Evolutionary conservation across 2,113 vertebrate genomes (phyloP), one percentile per base, ranked within the genome.

Genomic region (Tetrax tetrax): DNA sequence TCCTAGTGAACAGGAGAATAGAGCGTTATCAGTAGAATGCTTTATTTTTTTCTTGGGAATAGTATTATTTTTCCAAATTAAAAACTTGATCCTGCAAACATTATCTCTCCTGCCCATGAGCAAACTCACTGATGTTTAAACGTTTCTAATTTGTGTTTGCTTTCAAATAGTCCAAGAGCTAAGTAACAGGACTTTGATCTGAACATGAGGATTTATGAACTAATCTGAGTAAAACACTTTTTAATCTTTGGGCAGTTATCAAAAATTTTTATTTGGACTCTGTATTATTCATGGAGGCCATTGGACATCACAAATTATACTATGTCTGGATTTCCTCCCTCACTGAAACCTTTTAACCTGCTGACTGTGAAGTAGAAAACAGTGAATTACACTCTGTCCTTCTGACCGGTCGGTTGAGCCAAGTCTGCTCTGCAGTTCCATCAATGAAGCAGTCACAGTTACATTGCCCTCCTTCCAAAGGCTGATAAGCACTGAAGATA

Each of bases 1-100:
- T 61, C n/a, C 20, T 54, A 53, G 38, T 65, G 43, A 91, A 43
- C 2, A 3, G n/a, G 38, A 76, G 8, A 92, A 89, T 54, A 87
- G 13, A 82, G 64, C 57, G 31, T 66, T 83, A 79, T 79, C 65
- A 38, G 14, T 53, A 76, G 28, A 91, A 79, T 72, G 14, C 4
- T 76, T 77, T 68, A 10, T 72, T 93, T 95, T 88, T 84, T 3
- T 4, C 33, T 54, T 85, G 25, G 31, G 69, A 89, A 63, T 57
- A 76, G 14, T 50, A 76, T 72, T 82, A 50, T 76, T 87, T 92
- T 85, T 94, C 61, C 53, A 87, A 89, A 95, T 82, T 89, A 95
- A 93, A 94, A 95, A 54, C 35, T 41, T n/a, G 14, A 41, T 79
- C 25, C 74, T 89, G 63, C 18, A 93, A 95, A 89, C 4, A 59